A percentile compares a stretch with the other conserved stretches of the same genome.
Conservation (phyloP, 2,888 invertebrate species). For the Lasioglossum oenotherae region DNA sequence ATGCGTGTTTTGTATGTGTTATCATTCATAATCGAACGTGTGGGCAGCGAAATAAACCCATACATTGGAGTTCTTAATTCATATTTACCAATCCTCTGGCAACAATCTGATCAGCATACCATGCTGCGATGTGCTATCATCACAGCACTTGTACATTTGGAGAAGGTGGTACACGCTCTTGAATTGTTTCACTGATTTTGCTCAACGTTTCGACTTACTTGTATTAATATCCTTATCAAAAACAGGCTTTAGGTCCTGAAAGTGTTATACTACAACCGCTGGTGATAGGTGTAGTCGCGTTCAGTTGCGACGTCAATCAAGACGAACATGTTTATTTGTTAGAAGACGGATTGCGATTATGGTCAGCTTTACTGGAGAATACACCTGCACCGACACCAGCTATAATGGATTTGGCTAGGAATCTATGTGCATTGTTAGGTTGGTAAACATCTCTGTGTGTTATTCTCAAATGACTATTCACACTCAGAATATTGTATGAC, state of each 20-base stretch:
- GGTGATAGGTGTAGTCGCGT: slow-evolving; percentile 88
- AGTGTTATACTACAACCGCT: slow-evolving; percentile 85
- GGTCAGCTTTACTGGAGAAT: slow-evolving; percentile 94
- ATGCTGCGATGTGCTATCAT: slow-evolving; percentile 97
- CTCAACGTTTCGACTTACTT: slow-evolving; percentile 3
- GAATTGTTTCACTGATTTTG: slow-evolving; percentile 6
- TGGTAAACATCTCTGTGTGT: slow-evolving; percentile 64
- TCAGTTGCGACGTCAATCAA: slow-evolving; percentile 92
- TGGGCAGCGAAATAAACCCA: slow-evolving; percentile 90
- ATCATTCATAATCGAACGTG: slow-evolving; percentile 94
- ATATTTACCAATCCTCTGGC: slow-evolving; percentile 95
- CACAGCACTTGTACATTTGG: slow-evolving; percentile 93
- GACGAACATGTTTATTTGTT: slow-evolving; percentile 94
- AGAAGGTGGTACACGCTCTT: slow-evolving; percentile 86
- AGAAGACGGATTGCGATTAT: slow-evolving; percentile 96
- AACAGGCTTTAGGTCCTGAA: slow-evolving; percentile 85
- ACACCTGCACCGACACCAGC: slow-evolving; percentile 87
- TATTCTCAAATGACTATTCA: background rate
- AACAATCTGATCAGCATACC: slow-evolving; percentile 93
- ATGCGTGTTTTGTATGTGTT: slow-evolving; percentile 96
- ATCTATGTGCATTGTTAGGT: slow-evolving; percentile 91
- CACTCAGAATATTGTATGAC: slow-evolving; percentile 10
- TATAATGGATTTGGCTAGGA: slow-evolving; percentile 90
- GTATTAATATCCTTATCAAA: slow-evolving; percentile 46
- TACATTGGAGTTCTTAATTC: slow-evolving; percentile 90